Base-by-base conservation (phyloP, 92 coral and sea anemone species). In the Parazoanthus atlanticus region DNA sequence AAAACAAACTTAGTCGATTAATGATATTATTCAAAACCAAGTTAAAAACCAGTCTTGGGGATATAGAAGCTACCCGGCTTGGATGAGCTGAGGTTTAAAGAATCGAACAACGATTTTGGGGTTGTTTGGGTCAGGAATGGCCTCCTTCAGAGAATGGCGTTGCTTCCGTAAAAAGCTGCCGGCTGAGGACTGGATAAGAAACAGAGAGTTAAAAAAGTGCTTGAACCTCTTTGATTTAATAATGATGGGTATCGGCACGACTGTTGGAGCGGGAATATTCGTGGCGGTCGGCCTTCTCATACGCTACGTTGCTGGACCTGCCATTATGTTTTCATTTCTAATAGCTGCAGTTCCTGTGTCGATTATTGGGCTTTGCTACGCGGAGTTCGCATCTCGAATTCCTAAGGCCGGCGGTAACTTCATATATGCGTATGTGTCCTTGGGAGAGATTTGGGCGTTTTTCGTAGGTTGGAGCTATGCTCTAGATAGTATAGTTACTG, bases 371-470 rank as follows among this genome's bases (percentile, higher is more conserved):
- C 88, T 95, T 1, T 92, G 92, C 75, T 95, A 95, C 72, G 98
- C 98, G 28, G 98, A 95, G 88, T 88, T 95, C 31, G 90, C 96
- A 3, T 89, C 96, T 17, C 81, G 96, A 32, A 92, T 95, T 21
- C 92, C 90, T 34, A 94, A 93, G 69, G 89, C 93, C 12, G 98
- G 98, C 16, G 89, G 96, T 1, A 96, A 92, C 7, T 95, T 93
- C 74, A 93, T 94, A 71, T 95, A 92, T 86, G 91, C 94, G 3
- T 95, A 95, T 34, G 93, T 93, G 13, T 87, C 89, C 79, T 85
- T 95, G 74, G 98, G 98, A 7, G 98, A 95, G 81, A n/a, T 95
- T 21, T 93, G 91, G 88, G 96, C 96, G 2, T 93, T 95, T 70
- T 12, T 93, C 8, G 85, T 90, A 2, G 98, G 98, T 34, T 93